Evolutionary conservation across 2,888 invertebrate species (phyloP).

Genomic region (Ethmia dodecea): DNA sequence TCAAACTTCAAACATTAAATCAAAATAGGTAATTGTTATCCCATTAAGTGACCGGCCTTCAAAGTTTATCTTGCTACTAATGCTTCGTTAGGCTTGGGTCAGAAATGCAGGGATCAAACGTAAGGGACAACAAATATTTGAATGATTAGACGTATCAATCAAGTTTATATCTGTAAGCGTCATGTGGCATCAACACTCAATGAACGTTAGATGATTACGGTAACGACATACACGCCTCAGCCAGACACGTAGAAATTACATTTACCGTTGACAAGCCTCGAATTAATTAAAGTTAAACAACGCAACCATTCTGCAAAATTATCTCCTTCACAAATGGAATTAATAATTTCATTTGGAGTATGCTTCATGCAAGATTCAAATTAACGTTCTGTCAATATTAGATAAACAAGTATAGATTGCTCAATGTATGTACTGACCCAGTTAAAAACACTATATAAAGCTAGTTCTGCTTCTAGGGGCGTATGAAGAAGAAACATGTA

Average conservation of each 20-base stretch:
- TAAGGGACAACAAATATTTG: no score
- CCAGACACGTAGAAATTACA: slow-evolving; percentile 63
- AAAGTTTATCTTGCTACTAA: no score
- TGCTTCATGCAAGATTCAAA: slow-evolving; percentile 37
- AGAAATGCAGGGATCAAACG: no score
- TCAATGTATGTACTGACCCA: no score
- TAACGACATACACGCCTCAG: slow-evolving; percentile 59
- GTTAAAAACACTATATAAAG: no score
- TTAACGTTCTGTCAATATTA: slow-evolving; percentile 15
- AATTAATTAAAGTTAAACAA: slow-evolving; percentile 76
- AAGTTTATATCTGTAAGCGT: slow-evolving; percentile 1
- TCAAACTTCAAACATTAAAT: no score
- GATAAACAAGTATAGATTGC: no score
- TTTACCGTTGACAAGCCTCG: slow-evolving; percentile 67
- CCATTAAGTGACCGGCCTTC: no score
- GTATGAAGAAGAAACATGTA: no score
- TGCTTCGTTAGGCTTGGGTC: no score
- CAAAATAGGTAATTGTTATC: no score
- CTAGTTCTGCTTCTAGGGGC: no score
- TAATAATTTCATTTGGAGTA: slow-evolving; percentile 60
- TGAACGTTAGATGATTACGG: slow-evolving; percentile 53
- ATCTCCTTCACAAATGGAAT: slow-evolving; percentile 64
- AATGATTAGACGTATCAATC: not conserved
- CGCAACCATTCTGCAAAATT: slow-evolving; percentile 63
- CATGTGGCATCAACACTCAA: slow-evolving; percentile 30